Evolutionary conservation across 2,113 vertebrate species (phyloP).

Genomic region (Ammodytes dubius): DNA sequence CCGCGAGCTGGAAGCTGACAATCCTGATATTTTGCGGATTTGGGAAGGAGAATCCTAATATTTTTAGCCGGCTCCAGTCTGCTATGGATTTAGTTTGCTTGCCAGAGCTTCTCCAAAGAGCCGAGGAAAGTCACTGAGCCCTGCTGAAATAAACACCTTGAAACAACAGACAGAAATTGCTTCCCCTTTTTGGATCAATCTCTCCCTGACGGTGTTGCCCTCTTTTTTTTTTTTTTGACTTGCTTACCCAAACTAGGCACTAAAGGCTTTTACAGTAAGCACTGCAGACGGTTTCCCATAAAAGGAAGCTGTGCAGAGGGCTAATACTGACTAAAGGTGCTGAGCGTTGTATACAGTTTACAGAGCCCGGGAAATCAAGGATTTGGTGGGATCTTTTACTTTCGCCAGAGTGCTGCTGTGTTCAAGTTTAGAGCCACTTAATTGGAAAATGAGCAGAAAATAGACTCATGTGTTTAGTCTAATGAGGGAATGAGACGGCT

Average conservation of each 20-base stretch:
- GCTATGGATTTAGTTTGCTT: slow-evolving; percentile 63
- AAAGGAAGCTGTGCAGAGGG: slow-evolving; percentile 35
- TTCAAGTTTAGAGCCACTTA: slow-evolving; percentile 9
- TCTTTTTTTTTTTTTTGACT: slow-evolving; percentile 50
- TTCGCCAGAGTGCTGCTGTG: not conserved
- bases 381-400: slow-evolving; percentile 21
- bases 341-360: slow-evolving; percentile 31
- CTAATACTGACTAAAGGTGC: slow-evolving; percentile 62
- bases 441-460: slow-evolving; percentile 43
- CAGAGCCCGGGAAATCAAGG: slow-evolving; percentile 13
- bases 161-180: slow-evolving; percentile 67
- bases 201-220: slow-evolving; percentile 60
- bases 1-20: slow-evolving; percentile 57
- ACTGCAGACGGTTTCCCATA: slow-evolving; percentile 63
- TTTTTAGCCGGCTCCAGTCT: slow-evolving; percentile 63
- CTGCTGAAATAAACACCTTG: slow-evolving; percentile 67
- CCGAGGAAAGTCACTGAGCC: slow-evolving; percentile 39
- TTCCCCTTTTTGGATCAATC: slow-evolving; percentile 72
- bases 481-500: slow-evolving; percentile 27
- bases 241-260: slow-evolving; percentile 57
- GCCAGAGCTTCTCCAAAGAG: slow-evolving; percentile 59
- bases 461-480: not conserved
- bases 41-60: slow-evolving; percentile 63
- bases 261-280: slow-evolving; percentile 77
- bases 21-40: slow-evolving; percentile 77